A percentile compares a stretch with the other conserved stretches of the same genome.
Evolutionary conservation across 2,888 invertebrate species (phyloP).

Genomic region (Copidosoma aretas): DNA sequence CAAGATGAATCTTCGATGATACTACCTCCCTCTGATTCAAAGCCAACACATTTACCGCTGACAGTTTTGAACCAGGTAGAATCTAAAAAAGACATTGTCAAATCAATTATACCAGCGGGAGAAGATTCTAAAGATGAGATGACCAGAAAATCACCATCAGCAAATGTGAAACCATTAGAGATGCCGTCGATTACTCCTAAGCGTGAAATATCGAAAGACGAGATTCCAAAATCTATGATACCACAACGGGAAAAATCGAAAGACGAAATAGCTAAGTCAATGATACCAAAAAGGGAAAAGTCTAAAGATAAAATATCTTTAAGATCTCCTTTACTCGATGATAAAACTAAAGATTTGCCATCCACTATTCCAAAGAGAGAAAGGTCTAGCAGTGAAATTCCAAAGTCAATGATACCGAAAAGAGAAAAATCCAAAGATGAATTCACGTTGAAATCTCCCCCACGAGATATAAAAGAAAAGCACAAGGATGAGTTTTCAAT

Average conservation of each 20-base stretch:
- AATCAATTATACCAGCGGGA: no score
- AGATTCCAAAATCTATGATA: conserved; percentile 21
- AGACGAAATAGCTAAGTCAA: conserved; percentile 16
- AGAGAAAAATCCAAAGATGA: conserved; percentile 25
- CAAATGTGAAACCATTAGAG: no score
- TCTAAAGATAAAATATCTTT: conserved; percentile 10
- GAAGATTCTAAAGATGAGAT: neutral
- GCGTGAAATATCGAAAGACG: conserved; percentile 23
- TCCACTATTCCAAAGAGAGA: conserved; percentile 5
- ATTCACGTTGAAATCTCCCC: conserved; percentile 6
- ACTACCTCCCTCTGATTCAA: neutral
- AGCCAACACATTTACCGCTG: neutral
- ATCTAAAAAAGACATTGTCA: neutral
- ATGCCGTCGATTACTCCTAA: neutral
- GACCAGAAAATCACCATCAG: neutral
- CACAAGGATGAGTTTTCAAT: conserved; percentile 30
- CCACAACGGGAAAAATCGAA: conserved; percentile 18
- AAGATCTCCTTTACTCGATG: conserved; percentile 1
- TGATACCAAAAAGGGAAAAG: conserved; percentile 4
- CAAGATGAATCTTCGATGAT: conserved; percentile 28
- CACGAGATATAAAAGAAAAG: conserved; percentile 10
- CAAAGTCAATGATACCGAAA: conserved; percentile 27
- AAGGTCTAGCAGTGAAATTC: conserved; percentile 28
- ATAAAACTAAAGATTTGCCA: neutral
- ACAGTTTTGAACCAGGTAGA: conserved; percentile 10